A percentile compares a stretch with the other conserved stretches of the same genome.
phyloP scores from a whole-genome alignment of 2,797 vertebrate genomes.

The Rachycentron canadum region DNA sequence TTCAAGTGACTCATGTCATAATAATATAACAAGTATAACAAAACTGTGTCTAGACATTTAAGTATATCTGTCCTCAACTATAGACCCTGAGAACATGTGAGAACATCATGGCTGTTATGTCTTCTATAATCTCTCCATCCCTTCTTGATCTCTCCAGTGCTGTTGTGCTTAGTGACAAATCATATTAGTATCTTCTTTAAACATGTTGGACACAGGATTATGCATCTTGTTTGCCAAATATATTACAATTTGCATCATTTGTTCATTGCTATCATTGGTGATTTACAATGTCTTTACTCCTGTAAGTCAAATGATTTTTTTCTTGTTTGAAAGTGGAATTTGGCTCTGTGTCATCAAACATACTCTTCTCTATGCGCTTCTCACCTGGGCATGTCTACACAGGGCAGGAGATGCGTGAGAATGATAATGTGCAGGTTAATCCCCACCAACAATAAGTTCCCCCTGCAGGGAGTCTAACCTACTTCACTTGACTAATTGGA shows the following conservation, averaged over 20 bases:
- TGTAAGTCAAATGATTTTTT: neutral
- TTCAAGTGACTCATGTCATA: neutral
- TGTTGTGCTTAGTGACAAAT: no score
- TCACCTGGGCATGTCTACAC: slow-evolving; percentile 58
- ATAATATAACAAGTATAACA: no score
- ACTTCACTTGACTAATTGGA: slow-evolving; percentile 54
- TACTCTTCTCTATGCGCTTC: slow-evolving; percentile 4
- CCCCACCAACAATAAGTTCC: slow-evolving; percentile 44
- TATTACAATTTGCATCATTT: neutral
- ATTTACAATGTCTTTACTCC: neutral
- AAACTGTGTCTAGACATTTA: no score
- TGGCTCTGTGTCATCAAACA: slow-evolving; percentile 21
- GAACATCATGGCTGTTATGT: neutral
- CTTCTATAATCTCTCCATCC: neutral
- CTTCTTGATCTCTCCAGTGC: neutral
- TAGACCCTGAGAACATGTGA: no score
- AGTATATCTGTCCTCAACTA: no score
- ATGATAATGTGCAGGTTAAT: slow-evolving; percentile 66
- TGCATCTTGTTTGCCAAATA: neutral
- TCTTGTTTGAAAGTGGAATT: no score
- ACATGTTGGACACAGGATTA: neutral
- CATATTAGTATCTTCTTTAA: no score
- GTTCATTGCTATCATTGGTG: neutral
- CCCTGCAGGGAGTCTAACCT: slow-evolving; percentile 37
- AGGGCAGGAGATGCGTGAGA: slow-evolving; percentile 58